Percentiles rank a stretch among this genome's conserved stretches.
These are phyloP conservation scores for Bombyx huttoni DNA, from an alignment of 2,888 invertebrate species.

Conservation along the genomic window DNA sequence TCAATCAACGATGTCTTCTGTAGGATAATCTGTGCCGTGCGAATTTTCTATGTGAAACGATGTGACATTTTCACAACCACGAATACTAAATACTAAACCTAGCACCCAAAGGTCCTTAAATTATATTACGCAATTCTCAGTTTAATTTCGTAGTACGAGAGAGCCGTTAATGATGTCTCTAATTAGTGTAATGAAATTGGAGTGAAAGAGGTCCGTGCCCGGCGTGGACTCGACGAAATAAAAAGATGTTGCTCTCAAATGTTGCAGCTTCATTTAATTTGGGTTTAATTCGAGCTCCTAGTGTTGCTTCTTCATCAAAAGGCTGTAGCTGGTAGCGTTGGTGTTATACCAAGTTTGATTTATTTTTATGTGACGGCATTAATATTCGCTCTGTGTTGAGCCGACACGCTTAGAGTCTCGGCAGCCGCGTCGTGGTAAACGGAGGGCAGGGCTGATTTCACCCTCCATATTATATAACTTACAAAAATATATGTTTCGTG, in stretches of 20 bases:
- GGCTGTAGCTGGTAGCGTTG: too few species aligned
- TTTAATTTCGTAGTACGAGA: not conserved
- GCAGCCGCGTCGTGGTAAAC: too few species aligned
- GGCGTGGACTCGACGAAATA: not conserved
- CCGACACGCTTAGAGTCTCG: too few species aligned
- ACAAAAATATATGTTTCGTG: too few species aligned
- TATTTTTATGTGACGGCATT: not conserved
- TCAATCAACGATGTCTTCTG: too few species aligned
- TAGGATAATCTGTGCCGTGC: too few species aligned
- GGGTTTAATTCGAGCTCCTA: not conserved
- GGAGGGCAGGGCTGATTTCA: too few species aligned
- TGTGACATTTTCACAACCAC: not conserved
- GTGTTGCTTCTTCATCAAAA: too few species aligned
- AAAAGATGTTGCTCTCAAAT: not conserved
- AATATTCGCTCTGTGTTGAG: not conserved
- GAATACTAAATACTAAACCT: not conserved
- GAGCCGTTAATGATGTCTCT: not conserved
- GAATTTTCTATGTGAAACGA: not conserved
- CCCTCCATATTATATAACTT: too few species aligned
- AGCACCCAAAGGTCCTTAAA: not conserved
- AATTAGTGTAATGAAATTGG: not conserved
- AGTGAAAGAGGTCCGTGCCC: not conserved
- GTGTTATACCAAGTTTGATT: not conserved
- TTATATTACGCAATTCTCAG: not conserved
- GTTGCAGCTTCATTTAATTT: not conserved